Conservation (phyloP, 2,888 invertebrate genomes). For the Listrodromus nycthemerus region DNA sequence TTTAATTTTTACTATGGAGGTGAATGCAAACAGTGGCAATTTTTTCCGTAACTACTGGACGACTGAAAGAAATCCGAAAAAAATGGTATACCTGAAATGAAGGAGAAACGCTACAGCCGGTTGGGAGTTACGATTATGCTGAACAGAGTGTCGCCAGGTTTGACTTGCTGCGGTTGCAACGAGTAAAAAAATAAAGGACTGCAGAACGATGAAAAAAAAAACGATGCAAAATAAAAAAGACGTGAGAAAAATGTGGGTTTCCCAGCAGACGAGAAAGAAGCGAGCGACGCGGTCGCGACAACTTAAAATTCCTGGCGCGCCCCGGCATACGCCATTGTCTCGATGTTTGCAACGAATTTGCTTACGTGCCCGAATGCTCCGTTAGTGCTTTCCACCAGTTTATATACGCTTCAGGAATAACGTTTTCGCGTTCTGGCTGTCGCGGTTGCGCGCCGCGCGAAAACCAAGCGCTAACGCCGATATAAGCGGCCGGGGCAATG, state of each 20-base stretch:
- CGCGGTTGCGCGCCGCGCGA: constrained; percentile 30
- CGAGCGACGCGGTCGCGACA: constrained; percentile 30
- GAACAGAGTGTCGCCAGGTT: neutral
- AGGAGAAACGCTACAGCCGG: neutral
- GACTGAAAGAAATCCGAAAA: neutral
- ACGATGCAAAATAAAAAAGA: constrained; percentile 42
- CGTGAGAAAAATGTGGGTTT: constrained; percentile 39
- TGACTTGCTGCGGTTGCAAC: neutral
- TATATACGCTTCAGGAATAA: constrained; percentile 78
- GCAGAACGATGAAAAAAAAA: constrained; percentile 16
- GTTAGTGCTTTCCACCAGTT: constrained; percentile 75
- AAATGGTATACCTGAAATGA: neutral
- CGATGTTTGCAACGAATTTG: constrained; percentile 79
- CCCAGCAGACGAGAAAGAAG: constrained; percentile 38
- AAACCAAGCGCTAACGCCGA: constrained; percentile 48
- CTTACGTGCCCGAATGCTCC: constrained; percentile 79
- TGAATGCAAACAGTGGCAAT: neutral
- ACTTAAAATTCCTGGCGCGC: constrained; percentile 73
- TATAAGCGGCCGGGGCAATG: constrained; percentile 55
- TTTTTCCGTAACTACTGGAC: neutral
- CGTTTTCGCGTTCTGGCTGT: constrained; percentile 71
- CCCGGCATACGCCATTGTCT: constrained; percentile 74
- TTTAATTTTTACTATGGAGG: neutral
- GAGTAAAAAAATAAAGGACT: constrained; percentile 58
- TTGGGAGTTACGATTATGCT: neutral